These are phyloP conservation scores for Cephalotes varians DNA, from an alignment of 2,888 invertebrate species.

Conservation along the genomic window DNA sequence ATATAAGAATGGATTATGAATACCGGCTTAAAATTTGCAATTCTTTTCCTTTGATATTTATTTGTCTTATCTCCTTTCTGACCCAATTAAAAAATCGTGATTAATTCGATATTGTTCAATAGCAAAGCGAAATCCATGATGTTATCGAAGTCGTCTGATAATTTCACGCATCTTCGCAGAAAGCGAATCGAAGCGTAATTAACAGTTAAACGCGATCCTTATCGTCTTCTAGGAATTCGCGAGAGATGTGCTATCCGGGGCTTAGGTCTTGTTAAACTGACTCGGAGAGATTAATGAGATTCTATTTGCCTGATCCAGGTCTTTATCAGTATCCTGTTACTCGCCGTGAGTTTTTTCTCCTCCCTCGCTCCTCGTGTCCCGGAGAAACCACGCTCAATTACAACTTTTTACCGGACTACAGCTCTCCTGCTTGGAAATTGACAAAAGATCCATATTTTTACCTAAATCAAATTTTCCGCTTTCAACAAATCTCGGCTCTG, in stretches of 20 bases:
- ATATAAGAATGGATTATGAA: too few relatives aligned
- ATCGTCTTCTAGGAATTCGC: background rate
- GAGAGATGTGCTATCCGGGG: background rate
- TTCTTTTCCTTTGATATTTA: background rate
- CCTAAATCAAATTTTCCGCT: slow-evolving; percentile 29
- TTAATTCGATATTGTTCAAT: background rate
- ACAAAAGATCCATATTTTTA: background rate
- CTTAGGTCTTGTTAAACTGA: slow-evolving; percentile 29
- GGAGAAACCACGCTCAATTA: slow-evolving; percentile 13
- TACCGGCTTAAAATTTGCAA: background rate
- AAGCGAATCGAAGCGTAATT: slow-evolving; percentile 21
- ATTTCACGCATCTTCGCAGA: background rate
- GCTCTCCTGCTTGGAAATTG: background rate
- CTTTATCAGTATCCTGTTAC: slow-evolving; percentile 37
- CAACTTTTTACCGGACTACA: slow-evolving; percentile 18
- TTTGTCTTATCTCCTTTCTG: background rate
- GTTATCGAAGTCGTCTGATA: background rate
- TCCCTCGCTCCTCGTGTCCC: background rate
- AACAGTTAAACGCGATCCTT: slow-evolving; percentile 13
- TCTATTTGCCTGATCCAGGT: slow-evolving; percentile 17
- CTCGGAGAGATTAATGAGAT: slow-evolving; percentile 29
- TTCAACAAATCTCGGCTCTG: background rate
- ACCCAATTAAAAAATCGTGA: background rate
- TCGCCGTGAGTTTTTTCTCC: slow-evolving; percentile 5
- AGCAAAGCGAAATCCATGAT: background rate